Base-by-base conservation (phyloP, 2,797 vertebrate species). In the Bradypodion pumilum region DNA sequence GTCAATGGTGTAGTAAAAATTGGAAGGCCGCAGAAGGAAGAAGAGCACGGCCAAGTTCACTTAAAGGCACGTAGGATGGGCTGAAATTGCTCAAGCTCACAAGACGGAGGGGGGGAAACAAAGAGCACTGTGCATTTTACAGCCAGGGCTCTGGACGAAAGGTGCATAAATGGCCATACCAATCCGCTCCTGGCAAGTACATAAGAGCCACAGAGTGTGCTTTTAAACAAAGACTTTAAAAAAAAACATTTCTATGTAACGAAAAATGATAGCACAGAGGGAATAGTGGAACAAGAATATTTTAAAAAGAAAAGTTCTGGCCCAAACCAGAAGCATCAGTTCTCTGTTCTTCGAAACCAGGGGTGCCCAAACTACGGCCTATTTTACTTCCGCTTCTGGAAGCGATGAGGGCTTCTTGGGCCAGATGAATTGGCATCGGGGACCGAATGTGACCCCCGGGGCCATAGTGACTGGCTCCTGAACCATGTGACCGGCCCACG, bases 11-110 rank as follows among this genome's bases (percentile, higher is more conserved):
- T 81, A 63, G 79, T 25, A 52, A 76, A 85, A 85, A 77, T 63
- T 2, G 25, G 74, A 75, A 76, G 79, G 65, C 42, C 70, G 16
- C 73, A 40, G 60, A 59, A 81, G 66, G 79, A 46, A 76, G 52
- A 46, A 81, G 81, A 42, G 52, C 79, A 49, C 10, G 49, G 73
- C 65, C 29, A 5, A 27, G 16, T 32, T 69, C 69, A 15, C 70
- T n/a, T 29, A 85, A 62, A 70, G 63, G 69, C 78, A 6, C 27
- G 6, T 52, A 37, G n/a, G n/a, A 40, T 5, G 32, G n/a, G 63
- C 78, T 70, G n/a, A 75, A 81, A 85, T 75, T 76, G 75, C 73
- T 65, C 79, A 81, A n/a, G 32, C 42, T 81, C 81, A 65, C 65
- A 62, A 60, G 78, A 7, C 42, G 23, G 37, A 80, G 37, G 42